Conservation (phyloP, 2,113 vertebrate genomes). For the Plotosus lineatus region DNA sequence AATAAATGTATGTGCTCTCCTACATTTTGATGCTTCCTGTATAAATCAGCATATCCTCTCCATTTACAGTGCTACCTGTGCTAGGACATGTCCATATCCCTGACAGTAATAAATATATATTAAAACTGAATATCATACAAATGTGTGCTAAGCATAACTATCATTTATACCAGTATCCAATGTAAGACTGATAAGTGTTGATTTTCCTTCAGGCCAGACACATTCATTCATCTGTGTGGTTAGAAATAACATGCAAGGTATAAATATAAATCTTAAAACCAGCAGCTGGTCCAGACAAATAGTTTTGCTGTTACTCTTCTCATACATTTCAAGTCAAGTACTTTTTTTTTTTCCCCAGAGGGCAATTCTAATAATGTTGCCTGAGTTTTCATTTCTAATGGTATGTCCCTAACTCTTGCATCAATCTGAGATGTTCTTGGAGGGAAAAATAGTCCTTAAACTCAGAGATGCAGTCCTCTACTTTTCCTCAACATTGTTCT, state of each 20-base stretch:
- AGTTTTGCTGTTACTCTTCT: not conserved
- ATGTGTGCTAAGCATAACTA: not conserved
- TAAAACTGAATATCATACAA: not conserved
- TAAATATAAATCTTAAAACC: constrained; percentile 11
- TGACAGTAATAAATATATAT: not conserved
- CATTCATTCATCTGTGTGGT: not conserved
- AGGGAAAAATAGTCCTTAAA: not conserved
- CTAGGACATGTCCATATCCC: not conserved
- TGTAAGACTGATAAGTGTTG: not conserved
- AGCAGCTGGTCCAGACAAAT: constrained; percentile 23
- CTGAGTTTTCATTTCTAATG: constrained; percentile 27
- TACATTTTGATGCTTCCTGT: not conserved
- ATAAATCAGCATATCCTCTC: not conserved
- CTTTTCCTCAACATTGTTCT: constrained; percentile 8
- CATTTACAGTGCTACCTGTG: not conserved
- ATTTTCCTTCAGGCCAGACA: not conserved
- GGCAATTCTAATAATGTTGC: not conserved
- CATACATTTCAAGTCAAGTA: not conserved
- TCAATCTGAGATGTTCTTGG: constrained; percentile 8
- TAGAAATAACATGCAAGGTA: not conserved
- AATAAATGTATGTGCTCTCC: not conserved
- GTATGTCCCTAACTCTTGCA: constrained; percentile 1
- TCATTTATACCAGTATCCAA: not conserved
- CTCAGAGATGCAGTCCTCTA: not conserved
- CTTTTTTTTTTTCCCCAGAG: not conserved